Evolutionary conservation across 2,888 invertebrate species (phyloP), one percentile per base, ranked within the genome.

Genomic region (Dione vanillae): DNA sequence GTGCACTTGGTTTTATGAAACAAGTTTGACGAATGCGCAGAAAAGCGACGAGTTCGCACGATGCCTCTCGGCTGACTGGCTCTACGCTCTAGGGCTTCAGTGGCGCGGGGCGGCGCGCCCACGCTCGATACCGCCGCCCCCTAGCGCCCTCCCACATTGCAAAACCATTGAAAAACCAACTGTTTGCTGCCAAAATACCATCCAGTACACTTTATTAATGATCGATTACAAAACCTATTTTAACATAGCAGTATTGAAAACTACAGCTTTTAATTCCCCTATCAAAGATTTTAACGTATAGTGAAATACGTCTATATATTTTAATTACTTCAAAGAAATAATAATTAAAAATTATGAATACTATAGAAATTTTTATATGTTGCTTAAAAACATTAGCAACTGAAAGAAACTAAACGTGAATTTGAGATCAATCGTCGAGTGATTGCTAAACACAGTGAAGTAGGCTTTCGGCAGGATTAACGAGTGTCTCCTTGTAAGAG

Each of bases 111-210:
- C 90, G 91, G 87, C 91, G 89, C 91, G 86, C 91, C 91, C 89
- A 87, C 92, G 92, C 90, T 92, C 92, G 88, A 92, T 92, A 92
- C 88, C 86, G 87, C 87, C 87, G 89, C 89, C 91, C 86, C 84
- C 90, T 85, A 85, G 82, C 91, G 85, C 90, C 92, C 90, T 88
- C 91, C 91, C 88, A 88, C 89, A 86, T 89, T 87, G 86, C 89
- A 86, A 90, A 89, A 88, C 85, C 87, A 86, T 82, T 79, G 78
- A 84, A 83, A 87, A 85, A 79, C 84, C 82, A 81, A 84, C 83
- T 82, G 82, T 82, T 85, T 83, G 84, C 82, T 81, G 78, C 81
- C 73, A 78, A 83, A 83, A 84, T 78, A 78, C 76, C 74, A 78
- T 77, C 73, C 62, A 64, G 56, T 62, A 72, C 72, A 71, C 71